These are phyloP conservation scores for Ommatoiulus sabulosus DNA, from an alignment of 2,888 invertebrate species.

Conservation along the genomic window DNA sequence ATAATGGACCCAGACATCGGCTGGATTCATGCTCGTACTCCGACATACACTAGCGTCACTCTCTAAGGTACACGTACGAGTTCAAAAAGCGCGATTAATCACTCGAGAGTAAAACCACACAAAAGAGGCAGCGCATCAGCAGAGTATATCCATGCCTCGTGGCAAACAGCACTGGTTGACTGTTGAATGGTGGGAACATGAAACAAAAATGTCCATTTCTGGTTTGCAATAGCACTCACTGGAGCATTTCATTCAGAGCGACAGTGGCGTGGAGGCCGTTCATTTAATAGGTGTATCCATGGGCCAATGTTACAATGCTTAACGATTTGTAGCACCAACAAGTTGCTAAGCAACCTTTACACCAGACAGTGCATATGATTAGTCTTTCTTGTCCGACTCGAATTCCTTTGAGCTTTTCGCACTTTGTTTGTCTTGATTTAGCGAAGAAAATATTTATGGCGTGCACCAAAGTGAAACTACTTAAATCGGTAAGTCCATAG, in stretches of 20 bases:
- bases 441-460: not conserved
- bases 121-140: not conserved
- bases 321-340: conserved; percentile 36
- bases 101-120: not conserved
- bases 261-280: not conserved
- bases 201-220: not conserved
- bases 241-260: not conserved
- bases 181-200: not conserved
- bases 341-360: conserved; percentile 22
- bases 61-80: not conserved
- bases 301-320: not conserved
- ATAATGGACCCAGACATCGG: conserved; percentile 52
- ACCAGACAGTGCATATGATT: not conserved
- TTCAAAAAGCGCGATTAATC: conserved; percentile 26
- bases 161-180: not conserved
- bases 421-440: conserved; percentile 7
- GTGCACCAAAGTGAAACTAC: not conserved
- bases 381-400: not conserved
- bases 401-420: not conserved
- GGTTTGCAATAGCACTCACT: not conserved
- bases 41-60: conserved; percentile 10
- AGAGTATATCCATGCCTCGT: not conserved
- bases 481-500: not conserved
- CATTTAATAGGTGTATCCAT: not conserved
- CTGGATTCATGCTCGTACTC: conserved; percentile 51